phyloP scores from a whole-genome alignment of 2,888 invertebrate genomes.

The Sinelater perroti region DNA sequence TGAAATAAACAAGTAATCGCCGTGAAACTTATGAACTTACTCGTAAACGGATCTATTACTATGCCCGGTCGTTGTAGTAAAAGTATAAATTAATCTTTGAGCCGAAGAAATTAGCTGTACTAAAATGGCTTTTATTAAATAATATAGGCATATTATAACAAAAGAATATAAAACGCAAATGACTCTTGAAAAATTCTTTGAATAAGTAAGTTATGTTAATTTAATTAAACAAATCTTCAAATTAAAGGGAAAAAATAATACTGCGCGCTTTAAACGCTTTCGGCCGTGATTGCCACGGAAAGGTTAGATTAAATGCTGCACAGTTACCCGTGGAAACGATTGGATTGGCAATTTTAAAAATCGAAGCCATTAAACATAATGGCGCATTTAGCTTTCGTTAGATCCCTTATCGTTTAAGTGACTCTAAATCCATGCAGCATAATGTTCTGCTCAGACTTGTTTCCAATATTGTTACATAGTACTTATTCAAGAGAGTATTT shows the following conservation, averaged over 20 bases:
- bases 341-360: slow-evolving; percentile 40
- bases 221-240: slow-evolving; percentile 42
- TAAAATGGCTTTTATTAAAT: no score
- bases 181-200: no score
- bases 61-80: slow-evolving; percentile 1
- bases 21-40: slow-evolving; percentile 6
- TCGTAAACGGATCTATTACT: slow-evolving; percentile 7
- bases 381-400: slow-evolving; percentile 34
- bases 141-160: no score
- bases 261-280: slow-evolving; percentile 34
- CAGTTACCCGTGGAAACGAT: slow-evolving; percentile 37
- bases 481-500: no score
- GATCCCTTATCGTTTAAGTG: slow-evolving; percentile 35
- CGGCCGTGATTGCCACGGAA: slow-evolving; percentile 35
- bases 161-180: no score
- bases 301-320: slow-evolving; percentile 38
- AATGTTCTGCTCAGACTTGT: background rate
- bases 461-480: no score
- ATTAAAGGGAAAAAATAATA: slow-evolving; percentile 37
- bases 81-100: slow-evolving; percentile 16
- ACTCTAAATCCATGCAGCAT: slow-evolving; percentile 26
- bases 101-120: no score
- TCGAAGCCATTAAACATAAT: slow-evolving; percentile 40
- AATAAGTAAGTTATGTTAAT: no score
- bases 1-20: slow-evolving; percentile 25